Conservation (phyloP, 2,113 vertebrate genomes). For the Prochilodus magdalenae region DNA sequence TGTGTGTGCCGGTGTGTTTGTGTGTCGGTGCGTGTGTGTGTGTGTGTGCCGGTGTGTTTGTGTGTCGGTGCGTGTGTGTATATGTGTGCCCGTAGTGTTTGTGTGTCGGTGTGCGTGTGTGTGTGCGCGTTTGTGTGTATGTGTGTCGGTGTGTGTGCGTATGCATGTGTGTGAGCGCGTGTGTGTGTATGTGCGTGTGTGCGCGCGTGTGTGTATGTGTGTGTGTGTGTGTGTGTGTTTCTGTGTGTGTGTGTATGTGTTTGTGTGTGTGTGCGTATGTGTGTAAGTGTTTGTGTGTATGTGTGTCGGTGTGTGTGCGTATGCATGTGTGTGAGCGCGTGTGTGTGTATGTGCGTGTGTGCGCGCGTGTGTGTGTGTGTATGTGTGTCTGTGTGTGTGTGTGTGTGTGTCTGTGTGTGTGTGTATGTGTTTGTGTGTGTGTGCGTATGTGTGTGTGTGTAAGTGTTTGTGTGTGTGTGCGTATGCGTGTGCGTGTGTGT, state of each 20-base stretch:
- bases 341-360: too few species aligned
- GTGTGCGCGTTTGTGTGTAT: constrained; percentile 29
- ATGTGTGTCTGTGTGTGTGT: not conserved
- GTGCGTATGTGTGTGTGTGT: too few species aligned
- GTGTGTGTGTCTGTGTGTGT: not conserved
- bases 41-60: constrained; percentile 5
- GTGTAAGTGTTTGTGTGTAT: too few species aligned
- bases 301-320: too few species aligned
- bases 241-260: constrained; percentile 15
- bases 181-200: constrained; percentile 20
- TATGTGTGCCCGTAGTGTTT: not conserved
- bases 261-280: constrained; percentile 24
- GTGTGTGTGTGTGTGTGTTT: too few species aligned
- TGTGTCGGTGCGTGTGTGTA: constrained; percentile 21
- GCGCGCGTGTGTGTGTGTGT: not conserved
- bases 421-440: too few species aligned
- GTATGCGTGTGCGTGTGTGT: not conserved
- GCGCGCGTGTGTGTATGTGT: constrained; percentile 10
- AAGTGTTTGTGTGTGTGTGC: too few species aligned
- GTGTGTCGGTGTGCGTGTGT: constrained; percentile 61
- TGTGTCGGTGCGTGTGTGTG: constrained; percentile 30
- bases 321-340: too few species aligned
- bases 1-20: constrained; percentile 10
- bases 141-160: constrained; percentile 12
- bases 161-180: constrained; percentile 13